Conservation (phyloP, 2,888 invertebrate species). For the Megamerina dolium region DNA sequence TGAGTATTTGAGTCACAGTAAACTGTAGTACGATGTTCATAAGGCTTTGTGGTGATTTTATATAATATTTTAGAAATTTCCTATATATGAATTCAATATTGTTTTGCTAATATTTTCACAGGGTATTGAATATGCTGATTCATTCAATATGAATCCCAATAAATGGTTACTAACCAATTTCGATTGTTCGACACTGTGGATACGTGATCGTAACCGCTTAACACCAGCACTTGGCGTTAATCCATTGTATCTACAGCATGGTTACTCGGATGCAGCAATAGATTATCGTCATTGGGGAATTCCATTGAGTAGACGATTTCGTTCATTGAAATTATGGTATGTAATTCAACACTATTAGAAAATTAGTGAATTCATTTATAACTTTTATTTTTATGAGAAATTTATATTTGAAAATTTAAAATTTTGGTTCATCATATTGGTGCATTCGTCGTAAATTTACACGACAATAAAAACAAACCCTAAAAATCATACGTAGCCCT, state of each 20-base stretch:
- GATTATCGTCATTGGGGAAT: constrained; percentile 98
- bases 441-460: too few species aligned
- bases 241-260: constrained; percentile 95
- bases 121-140: constrained; percentile 85
- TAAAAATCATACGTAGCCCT: too few species aligned
- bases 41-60: neutral
- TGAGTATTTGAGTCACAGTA: neutral
- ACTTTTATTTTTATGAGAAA: too few species aligned
- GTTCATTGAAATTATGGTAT: constrained; percentile 89
- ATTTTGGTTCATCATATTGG: too few species aligned
- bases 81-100: too few species aligned
- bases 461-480: too few species aligned
- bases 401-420: too few species aligned
- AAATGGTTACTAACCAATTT: constrained; percentile 96
- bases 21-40: neutral
- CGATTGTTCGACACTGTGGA: constrained; percentile 97
- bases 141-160: constrained; percentile 96
- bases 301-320: constrained; percentile 88
- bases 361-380: constrained; percentile 1
- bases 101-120: constrained; percentile 33
- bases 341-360: too few species aligned
- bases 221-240: constrained; percentile 96
- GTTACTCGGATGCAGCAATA: constrained; percentile 84
- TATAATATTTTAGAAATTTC: too few species aligned
- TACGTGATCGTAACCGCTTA: constrained; percentile 78